phyloP scores from a whole-genome alignment of 2,113 vertebrate species.

The pig (Sus scrofa) region T2T-Sscrofa CM000812.6:201773501-201774000 shows the following conservation, averaged over 20 bases:
- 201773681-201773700: constrained; percentile 23
- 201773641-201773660: constrained; percentile 20
- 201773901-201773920: constrained; percentile 39
- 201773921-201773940: constrained; percentile 46
- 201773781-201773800: constrained; percentile 46
- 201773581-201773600: neutral
- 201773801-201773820: constrained; percentile 33
- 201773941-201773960: constrained; percentile 23
- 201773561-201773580: neutral
- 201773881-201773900: neutral
- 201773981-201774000: neutral
- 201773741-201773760: constrained; percentile 44
- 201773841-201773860: neutral
- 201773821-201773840: neutral
- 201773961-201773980: constrained; percentile 25
- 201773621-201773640: neutral
- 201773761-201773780: neutral
- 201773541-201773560: neutral
- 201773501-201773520: neutral
- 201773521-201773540: neutral
- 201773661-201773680: neutral
- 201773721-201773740: constrained; percentile 12
- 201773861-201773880: neutral
- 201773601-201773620: constrained; percentile 34
- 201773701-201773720: neutral